Evolutionary conservation across 1,140 invertebrate species (phyloP), one percentile per base, ranked within the genome.

Genomic region (Drosophila quadrilineata): DNA sequence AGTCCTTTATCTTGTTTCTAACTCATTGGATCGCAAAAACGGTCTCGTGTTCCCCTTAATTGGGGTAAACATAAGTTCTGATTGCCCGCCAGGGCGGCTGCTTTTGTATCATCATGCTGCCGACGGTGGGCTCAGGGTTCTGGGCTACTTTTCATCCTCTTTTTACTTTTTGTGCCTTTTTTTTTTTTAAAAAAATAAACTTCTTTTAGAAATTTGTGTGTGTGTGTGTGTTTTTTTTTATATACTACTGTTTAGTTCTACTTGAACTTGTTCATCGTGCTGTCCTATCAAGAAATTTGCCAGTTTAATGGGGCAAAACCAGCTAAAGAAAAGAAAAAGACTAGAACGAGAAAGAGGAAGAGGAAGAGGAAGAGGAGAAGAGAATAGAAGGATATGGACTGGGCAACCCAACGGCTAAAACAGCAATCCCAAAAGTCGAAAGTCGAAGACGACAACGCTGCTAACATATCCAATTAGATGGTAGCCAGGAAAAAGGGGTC

Each of bases 1-100:
- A 76, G 79, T 85, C 79, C 79, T 85, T 85, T 85, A 85, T 85
- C 79, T 85, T 85, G 79, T 85, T 85, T 85, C 79, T 85, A 85
- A 85, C 79, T 85, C 79, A 85, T 85, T 85, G 79, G 79, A 85
- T 85, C 79, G 79, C 79, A 85, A 85, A 85, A 85, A 85, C 79
- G 79, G 79, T 85, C 77, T 84, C 80, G 79, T 85, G 80, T 85
- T 85, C 79, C 85, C 79, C 79, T 85, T 85, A 85, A 85, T 85
- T 85, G 79, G 79, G 79, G 79, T 85, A 85, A 85, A 85, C 79
- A 85, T 85, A 85, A 85, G 79, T 85, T 85, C 80, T 85, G 79
- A 85, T 85, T 85, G 79, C 74, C 77, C 71, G 58, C 35, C 79
- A 75, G 76, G 75, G 60, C 56, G 45, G 24, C 56, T 56, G 56